A percentile compares a stretch with the other conserved stretches of the same genome.
phyloP scores from a whole-genome alignment of 1,140 invertebrate genomes.

The Calliphora vicina region DNA sequence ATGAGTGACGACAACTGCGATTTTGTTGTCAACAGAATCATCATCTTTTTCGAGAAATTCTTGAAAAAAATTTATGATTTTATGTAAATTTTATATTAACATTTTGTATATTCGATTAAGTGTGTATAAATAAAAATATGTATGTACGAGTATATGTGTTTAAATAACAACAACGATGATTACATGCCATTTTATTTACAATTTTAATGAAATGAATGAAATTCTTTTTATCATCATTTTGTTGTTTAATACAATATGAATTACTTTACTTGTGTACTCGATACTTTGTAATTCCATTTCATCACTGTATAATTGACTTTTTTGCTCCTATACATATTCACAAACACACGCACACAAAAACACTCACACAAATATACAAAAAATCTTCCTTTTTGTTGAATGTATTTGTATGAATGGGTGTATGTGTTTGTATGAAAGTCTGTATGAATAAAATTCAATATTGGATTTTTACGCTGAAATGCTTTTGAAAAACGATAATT shows the following conservation, averaged over 20 bases:
- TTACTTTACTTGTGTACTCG: neutral
- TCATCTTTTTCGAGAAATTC: constrained; percentile 15
- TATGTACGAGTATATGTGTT: too few relatives aligned
- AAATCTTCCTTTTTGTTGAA: constrained; percentile 6
- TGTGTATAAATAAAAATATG: too few relatives aligned
- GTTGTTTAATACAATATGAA: neutral
- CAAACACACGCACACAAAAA: too few relatives aligned
- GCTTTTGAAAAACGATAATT: constrained; percentile 30
- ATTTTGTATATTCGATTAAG: neutral
- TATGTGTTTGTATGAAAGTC: neutral
- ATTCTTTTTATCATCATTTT: neutral
- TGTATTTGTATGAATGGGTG: neutral
- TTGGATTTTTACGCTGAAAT: constrained; percentile 27
- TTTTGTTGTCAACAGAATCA: neutral
- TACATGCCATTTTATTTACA: constrained; percentile 3
- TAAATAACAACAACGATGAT: neutral
- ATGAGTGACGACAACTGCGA: neutral
- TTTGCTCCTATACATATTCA: too few relatives aligned
- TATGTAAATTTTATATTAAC: constrained; percentile 26
- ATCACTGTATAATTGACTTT: neutral
- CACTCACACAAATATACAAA: neutral
- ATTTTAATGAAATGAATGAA: neutral
- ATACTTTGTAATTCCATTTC: constrained; percentile 4
- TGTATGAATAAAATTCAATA: constrained; percentile 26
- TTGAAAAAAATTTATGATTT: constrained; percentile 27